Evolutionary conservation across 2,888 invertebrate genomes (phyloP).

Genomic region (Epinotia ramella): DNA sequence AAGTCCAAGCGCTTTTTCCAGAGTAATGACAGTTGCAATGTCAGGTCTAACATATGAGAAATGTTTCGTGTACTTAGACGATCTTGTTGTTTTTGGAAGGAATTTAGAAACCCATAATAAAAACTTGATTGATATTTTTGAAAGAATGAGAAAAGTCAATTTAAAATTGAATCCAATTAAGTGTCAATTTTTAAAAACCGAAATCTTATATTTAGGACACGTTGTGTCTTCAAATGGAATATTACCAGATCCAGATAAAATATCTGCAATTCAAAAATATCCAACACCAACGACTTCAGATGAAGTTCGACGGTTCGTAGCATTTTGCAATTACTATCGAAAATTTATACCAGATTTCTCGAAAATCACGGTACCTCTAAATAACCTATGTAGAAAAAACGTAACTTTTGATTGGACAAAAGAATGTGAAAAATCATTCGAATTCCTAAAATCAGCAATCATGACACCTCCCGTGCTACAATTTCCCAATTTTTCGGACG

Average conservation of each 20-base stretch:
- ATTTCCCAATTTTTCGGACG: conserved; percentile 34
- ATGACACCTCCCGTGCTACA: conserved; percentile 19
- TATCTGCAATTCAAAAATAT: conserved; percentile 12
- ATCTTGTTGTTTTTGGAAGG: too few relatives aligned
- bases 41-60: too few relatives aligned
- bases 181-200: conserved; percentile 35
- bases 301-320: too few relatives aligned
- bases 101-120: too few relatives aligned
- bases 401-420: background rate
- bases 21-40: too few relatives aligned
- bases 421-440: background rate
- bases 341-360: background rate
- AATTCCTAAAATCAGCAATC: background rate
- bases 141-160: too few relatives aligned
- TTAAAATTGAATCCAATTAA: background rate
- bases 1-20: too few relatives aligned
- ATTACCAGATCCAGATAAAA: conserved; percentile 34
- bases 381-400: background rate
- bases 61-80: too few relatives aligned
- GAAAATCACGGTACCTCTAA: background rate
- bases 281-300: background rate
- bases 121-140: too few relatives aligned
- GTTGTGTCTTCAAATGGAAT: conserved; percentile 31
- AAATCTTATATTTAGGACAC: conserved; percentile 40
- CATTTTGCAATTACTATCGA: too few relatives aligned